Base-by-base conservation (phyloP, 2,797 vertebrate species). In the Phataginus tetradactyla region DNA sequence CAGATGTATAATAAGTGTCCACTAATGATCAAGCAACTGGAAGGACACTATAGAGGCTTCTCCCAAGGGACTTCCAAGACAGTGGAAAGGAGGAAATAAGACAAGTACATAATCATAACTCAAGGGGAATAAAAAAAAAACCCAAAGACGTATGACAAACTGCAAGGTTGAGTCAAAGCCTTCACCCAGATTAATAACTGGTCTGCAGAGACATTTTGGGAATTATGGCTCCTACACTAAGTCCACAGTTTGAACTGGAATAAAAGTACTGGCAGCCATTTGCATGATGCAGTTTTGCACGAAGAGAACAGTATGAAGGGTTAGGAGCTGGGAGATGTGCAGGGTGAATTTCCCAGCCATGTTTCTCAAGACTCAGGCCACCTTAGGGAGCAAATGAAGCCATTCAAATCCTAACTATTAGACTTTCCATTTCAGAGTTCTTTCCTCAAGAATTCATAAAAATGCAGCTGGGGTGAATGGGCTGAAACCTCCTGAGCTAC, bases 361-460 rank as follows among this genome's bases (percentile, higher is more conserved):
- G 10, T 71, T 87, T 92, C 88, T 97, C 93, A 85, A 89, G 84
- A 93, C 42, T 83, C 27, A 7, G 84, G 63, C 77, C 86, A 93
- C 94, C 91, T 89, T 91, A 74, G 94, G 96, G 80, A 97, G 66
- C 63, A 79, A 91, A 88, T 21, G 18, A 68, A 95, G 91, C 77
- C 72, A n/a, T 87, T 90, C 59, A 37, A 34, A 96, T 77, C 80
- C 72, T 94, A 57, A 87, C 34, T 68, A 27, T 74, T 51, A 78
- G 64, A 86, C 80, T 93, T 97, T 81, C 91, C 55, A 86, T 93
- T 97, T 97, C 94, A 94, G 97, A 97, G 86, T 90, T 85, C 75
- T 93, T 94, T 97, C 90, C 68, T 91, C 45, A 75, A 96, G 93
- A 97, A 97, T 97, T 97, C 91, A 81, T 96, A 95, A 96, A 96